A percentile compares a stretch with the other conserved stretches of the same genome.
These are phyloP conservation scores for Tiaroga cobitis DNA, from an alignment of 2,797 vertebrate species.

Conservation along the genomic window DNA sequence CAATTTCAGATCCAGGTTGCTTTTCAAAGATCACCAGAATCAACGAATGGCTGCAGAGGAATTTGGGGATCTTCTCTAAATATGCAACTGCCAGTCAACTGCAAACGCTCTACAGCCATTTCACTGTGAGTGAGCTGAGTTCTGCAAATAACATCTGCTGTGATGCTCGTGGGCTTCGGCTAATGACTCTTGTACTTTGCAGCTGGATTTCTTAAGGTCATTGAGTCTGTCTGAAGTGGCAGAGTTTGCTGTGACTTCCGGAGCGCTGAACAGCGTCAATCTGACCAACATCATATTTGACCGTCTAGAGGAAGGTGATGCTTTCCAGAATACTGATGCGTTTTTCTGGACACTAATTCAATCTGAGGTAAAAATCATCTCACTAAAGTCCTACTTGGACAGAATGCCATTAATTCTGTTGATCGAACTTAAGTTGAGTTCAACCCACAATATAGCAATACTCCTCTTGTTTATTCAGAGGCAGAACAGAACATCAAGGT, in stretches of 20 bases:
- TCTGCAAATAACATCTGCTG: background rate
- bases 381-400: background rate
- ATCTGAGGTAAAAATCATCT: background rate
- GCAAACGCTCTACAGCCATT: conserved; percentile 44
- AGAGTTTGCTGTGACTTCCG: conserved; percentile 27
- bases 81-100: conserved; percentile 61
- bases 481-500: background rate
- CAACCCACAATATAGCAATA: too few relatives aligned
- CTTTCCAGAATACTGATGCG: conserved; percentile 59
- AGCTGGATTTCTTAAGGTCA: conserved; percentile 44
- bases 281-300: conserved; percentile 59
- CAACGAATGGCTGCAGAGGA: conserved; percentile 59
- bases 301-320: conserved; percentile 55
- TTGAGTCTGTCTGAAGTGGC: conserved; percentile 51
- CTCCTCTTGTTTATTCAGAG: background rate
- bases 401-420: background rate
- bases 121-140: conserved; percentile 41
- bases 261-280: background rate
- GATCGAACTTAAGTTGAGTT: background rate
- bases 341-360: conserved; percentile 56
- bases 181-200: conserved; percentile 4
- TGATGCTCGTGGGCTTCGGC: background rate
- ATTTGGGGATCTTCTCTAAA: conserved; percentile 61
- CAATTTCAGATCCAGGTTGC: conserved; percentile 63
- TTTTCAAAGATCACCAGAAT: conserved; percentile 44